Evolutionary conservation across 2,797 vertebrate genomes (phyloP), one percentile per base, ranked within the genome.

Genomic region (Acanthis flammea): DNA sequence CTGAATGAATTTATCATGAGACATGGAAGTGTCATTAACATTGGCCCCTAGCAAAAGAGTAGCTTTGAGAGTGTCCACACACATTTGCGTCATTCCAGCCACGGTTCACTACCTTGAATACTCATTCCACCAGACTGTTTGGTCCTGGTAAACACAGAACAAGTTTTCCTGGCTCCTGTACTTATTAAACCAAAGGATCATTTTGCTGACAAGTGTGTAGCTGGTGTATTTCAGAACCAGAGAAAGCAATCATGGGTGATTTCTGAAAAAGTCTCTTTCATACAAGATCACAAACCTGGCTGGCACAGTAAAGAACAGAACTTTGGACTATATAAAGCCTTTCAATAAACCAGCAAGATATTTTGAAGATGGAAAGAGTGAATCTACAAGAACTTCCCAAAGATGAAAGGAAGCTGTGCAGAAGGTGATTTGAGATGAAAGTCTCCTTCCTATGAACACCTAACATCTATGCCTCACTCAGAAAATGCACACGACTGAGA

Each of bases 121-220:
- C 72, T 88, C 70, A 71, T 79, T 96, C 44, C 65, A 57, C 27
- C 68, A 89, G 83, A 88, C 92, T 92, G 41, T 94, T 96, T 95
- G 92, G 89, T 97, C 88, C 90, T 87, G 90, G 81, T 92, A 93
- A 96, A 95, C 81, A 95, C 14, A 4, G 6, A 74, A 90, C 31
- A 68, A 82, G 31, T 84, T 76, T 88, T 88, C 65, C 55, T 93
- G 71, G 78, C 75, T 90, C 82, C 50, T 57, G 24, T 39, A 88
- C n/a, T 71, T 77, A 63, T 23, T 80, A 86, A 96, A 50, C 27
- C 48, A 68, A 77, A 91, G 72, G 48, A 91, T 75, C 19, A 10
- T 81, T 93, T 61, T 88, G 72, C 68, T 92, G 66, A 81, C 73
- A 79, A 86, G 71, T 19, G 24, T 44, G 22, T 19, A 76, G 37